phyloP scores from a whole-genome alignment of 2,888 invertebrate species.

The Ormyrus labotus region DNA sequence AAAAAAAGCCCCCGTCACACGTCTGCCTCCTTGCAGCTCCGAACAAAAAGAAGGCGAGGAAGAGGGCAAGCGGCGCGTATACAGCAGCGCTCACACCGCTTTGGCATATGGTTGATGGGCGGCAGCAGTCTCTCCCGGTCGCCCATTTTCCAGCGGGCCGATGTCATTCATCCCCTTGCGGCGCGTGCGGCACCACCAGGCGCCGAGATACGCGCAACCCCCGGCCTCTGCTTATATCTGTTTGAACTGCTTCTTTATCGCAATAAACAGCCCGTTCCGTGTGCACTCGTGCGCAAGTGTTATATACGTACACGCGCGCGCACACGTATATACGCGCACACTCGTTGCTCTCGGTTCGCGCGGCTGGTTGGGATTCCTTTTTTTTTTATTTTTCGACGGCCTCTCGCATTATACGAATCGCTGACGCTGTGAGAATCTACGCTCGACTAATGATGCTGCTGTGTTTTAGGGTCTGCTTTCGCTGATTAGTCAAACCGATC shows the following conservation, averaged over 20 bases:
- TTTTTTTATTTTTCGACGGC: not conserved
- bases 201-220: slow-evolving; percentile 34
- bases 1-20: too few relatives aligned
- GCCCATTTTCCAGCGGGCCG: slow-evolving; percentile 50
- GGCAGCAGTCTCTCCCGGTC: slow-evolving; percentile 47
- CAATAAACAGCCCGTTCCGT: slow-evolving; percentile 61
- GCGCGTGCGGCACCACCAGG: not conserved
- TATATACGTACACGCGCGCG: not conserved
- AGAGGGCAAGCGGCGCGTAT: too few relatives aligned
- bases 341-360: slow-evolving; percentile 34
- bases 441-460: slow-evolving; percentile 14
- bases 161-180: slow-evolving; percentile 36
- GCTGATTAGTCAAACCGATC: too few relatives aligned
- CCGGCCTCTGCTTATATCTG: slow-evolving; percentile 56
- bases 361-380: not conserved
- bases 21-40: too few relatives aligned
- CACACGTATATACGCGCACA: not conserved
- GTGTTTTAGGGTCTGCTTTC: not conserved
- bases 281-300: slow-evolving; percentile 49
- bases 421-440: slow-evolving; percentile 31
- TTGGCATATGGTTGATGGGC: slow-evolving; percentile 72
- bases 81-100: slow-evolving; percentile 46
- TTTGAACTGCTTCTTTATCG: slow-evolving; percentile 68
- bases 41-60: too few relatives aligned
- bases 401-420: slow-evolving; percentile 2